phyloP scores from a whole-genome alignment of 2,797 vertebrate species.

The Fistularia commersonii region DNA sequence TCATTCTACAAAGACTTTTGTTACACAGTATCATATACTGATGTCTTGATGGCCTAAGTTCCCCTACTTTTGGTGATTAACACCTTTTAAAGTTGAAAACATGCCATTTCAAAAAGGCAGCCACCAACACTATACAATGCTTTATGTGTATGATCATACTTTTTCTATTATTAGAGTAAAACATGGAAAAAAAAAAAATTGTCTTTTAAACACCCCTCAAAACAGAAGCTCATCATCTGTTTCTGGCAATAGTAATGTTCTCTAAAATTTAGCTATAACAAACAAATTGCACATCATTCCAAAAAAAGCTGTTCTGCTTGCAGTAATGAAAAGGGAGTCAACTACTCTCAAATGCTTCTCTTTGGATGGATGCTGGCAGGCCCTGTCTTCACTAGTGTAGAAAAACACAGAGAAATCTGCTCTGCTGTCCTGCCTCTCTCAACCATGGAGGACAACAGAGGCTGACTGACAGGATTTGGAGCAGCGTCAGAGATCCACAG shows the following conservation, averaged over 20 bases:
- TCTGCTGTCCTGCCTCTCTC: constrained; percentile 72
- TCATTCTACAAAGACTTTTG: no score
- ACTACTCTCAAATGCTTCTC: constrained; percentile 63
- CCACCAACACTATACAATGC: no score
- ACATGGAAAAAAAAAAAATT: no score
- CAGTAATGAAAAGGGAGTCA: constrained; percentile 66
- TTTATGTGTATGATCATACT: no score
- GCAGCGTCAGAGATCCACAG: constrained; percentile 61
- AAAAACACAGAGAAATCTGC: constrained; percentile 70
- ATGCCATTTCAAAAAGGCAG: no score
- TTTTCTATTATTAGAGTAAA: no score
- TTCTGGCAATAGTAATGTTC: no score
- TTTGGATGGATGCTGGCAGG: constrained; percentile 70
- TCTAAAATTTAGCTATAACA: no score
- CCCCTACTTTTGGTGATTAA: no score
- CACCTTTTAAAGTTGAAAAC: no score
- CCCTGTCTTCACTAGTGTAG: constrained; percentile 56
- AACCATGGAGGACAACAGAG: constrained; percentile 68
- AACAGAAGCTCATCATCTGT: constrained; percentile 44
- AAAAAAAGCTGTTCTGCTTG: constrained; percentile 56
- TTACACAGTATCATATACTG: no score
- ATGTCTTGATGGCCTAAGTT: no score
- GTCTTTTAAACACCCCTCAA: constrained; percentile 9
- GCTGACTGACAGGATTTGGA: constrained; percentile 77
- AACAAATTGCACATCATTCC: constrained; percentile 29